Evolutionary conservation across 1,140 invertebrate species (phyloP).

Genomic region (Zaprionus africanus): DNA sequence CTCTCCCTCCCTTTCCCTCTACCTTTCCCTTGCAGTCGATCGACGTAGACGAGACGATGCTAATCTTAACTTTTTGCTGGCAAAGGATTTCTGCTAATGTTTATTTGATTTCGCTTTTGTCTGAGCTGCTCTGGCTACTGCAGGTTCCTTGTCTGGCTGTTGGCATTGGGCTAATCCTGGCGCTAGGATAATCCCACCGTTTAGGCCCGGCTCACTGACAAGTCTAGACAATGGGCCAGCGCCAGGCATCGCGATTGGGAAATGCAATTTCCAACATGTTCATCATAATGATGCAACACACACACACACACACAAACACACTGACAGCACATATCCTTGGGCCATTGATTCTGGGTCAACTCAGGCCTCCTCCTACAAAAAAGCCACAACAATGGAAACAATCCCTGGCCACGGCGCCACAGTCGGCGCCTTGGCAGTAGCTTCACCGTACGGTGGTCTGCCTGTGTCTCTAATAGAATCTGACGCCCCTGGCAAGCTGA

Average conservation of each 20-base stretch:
- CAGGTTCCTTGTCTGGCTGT: not conserved
- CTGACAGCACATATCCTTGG: constrained; percentile 23
- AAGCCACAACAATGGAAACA: constrained; percentile 40
- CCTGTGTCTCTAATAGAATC: constrained; percentile 45
- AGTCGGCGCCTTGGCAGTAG: constrained; percentile 25
- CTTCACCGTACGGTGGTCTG: constrained; percentile 11
- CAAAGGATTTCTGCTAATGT: constrained; percentile 75
- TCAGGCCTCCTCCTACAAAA: constrained; percentile 13
- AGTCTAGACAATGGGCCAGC: constrained; percentile 78
- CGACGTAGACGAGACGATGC: constrained; percentile 64
- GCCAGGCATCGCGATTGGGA: constrained; percentile 64
- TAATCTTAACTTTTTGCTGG: constrained; percentile 79
- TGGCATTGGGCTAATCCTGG: constrained; percentile 62
- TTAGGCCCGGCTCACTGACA: constrained; percentile 79
- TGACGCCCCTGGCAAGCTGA: constrained; percentile 49
- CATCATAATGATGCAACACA: constrained; percentile 35
- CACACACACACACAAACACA: constrained; percentile 9
- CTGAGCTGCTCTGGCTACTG: constrained; percentile 24
- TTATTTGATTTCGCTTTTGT: constrained; percentile 79
- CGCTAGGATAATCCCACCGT: constrained; percentile 82
- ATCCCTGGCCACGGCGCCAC: constrained; percentile 14
- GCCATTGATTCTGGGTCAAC: constrained; percentile 54
- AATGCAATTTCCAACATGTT: constrained; percentile 43
- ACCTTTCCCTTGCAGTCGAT: not conserved
- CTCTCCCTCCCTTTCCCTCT: constrained; percentile 1